Evolutionary conservation across 1,140 invertebrate species (phyloP).

Genomic region (Oryzaephilus surinamensis): DNA sequence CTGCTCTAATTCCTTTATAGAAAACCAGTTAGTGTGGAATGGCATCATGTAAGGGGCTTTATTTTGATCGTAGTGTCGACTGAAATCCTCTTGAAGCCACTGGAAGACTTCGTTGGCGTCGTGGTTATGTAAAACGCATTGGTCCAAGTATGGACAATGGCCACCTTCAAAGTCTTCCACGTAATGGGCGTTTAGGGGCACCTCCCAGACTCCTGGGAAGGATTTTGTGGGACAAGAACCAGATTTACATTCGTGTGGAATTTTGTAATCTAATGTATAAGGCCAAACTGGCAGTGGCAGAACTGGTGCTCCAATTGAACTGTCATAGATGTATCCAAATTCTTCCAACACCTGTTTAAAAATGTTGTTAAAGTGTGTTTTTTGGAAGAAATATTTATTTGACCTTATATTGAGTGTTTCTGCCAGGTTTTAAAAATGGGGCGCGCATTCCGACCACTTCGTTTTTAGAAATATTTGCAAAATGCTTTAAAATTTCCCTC

Average conservation of each 20-base stretch:
- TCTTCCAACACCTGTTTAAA: constrained; percentile 68
- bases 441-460: constrained; percentile 82
- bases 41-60: constrained; percentile 88
- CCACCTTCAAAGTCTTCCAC: constrained; percentile 82
- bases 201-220: constrained; percentile 87
- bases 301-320: constrained; percentile 79
- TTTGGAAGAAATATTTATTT: too few relatives aligned
- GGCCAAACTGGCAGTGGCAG: constrained; percentile 81
- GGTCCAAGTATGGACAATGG: constrained; percentile 85
- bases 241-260: constrained; percentile 84
- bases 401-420: constrained; percentile 88
- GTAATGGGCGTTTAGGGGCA: constrained; percentile 87
- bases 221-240: constrained; percentile 83
- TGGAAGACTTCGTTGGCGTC: constrained; percentile 78
- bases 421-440: constrained; percentile 80
- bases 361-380: constrained; percentile 2
- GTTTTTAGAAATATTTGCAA: constrained; percentile 68
- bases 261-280: constrained; percentile 85
- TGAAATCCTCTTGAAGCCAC: constrained; percentile 87
- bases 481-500: constrained; percentile 74
- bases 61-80: constrained; percentile 74
- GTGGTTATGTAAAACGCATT: constrained; percentile 84
- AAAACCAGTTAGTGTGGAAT: constrained; percentile 92
- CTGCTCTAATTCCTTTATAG: constrained; percentile 72
- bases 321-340: constrained; percentile 87